Evolutionary conservation across 2,113 vertebrate genomes (phyloP).

Genomic region (Blennius ocellaris): DNA sequence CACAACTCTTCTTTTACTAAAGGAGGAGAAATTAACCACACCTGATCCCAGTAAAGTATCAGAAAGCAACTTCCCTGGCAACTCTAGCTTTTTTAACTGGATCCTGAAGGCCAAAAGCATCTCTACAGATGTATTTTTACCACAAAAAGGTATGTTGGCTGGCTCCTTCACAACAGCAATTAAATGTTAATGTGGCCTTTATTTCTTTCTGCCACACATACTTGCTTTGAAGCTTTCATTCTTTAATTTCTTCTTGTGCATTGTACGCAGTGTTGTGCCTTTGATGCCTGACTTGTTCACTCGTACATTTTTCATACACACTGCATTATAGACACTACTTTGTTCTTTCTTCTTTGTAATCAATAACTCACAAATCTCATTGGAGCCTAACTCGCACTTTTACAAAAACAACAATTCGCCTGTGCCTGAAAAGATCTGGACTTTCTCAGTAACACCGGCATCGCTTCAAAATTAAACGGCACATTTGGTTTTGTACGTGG

Average conservation of each 20-base stretch:
- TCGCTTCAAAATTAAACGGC: slow-evolving; percentile 1
- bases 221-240: slow-evolving; percentile 57
- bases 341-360: slow-evolving; percentile 45
- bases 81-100: no score
- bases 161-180: slow-evolving; percentile 44
- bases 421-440: neutral
- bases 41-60: no score
- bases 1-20: no score
- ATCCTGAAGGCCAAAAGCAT: no score
- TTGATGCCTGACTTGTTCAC: slow-evolving; percentile 57
- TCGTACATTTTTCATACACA: slow-evolving; percentile 21
- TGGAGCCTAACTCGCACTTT: slow-evolving; percentile 1
- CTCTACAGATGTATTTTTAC: slow-evolving; percentile 6
- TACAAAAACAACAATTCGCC: slow-evolving; percentile 7
- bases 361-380: slow-evolving; percentile 37
- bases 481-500: neutral
- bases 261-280: slow-evolving; percentile 35
- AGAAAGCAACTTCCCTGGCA: no score
- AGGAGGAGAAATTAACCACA: no score
- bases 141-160: slow-evolving; percentile 27
- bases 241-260: slow-evolving; percentile 41
- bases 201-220: slow-evolving; percentile 27
- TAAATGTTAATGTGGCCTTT: slow-evolving; percentile 60
- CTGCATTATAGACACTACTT: slow-evolving; percentile 50
- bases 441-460: neutral